Base-by-base conservation (phyloP, 1,140 invertebrate genomes). In the Chrysoperla carnea region DNA sequence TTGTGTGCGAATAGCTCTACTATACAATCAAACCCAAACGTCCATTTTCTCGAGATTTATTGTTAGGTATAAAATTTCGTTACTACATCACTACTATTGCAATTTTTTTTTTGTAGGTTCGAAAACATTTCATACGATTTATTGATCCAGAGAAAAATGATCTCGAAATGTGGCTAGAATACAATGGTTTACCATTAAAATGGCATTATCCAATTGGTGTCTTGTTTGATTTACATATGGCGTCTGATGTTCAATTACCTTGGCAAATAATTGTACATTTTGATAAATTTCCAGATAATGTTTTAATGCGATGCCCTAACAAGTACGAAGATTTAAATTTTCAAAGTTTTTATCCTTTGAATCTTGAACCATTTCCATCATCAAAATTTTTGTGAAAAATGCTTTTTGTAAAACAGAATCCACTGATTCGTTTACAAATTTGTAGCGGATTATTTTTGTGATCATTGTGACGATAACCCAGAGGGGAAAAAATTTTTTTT, bases 131-230 rank as follows among this genome's bases (percentile, higher is more conserved):
- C 63, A 66, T 79, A 43, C 73, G 82, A 46, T 83, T 79, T 58
- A 72, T 93, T 55, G 75, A 80, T 39, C 76, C 78, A 56, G 84
- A 90, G 48, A 78, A 83, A 59, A 73, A 81, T 44, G 79, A 85
- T 37, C 76, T 76, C 55, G 89, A 95, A 60, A 85, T 96, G 72
- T 98, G 93, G 93, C 66, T 98, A 35, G 91, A 97, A 54, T 93
- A 75, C 57, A 88, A 93, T 67, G 88, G 88, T 13, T 78, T 76
- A 45, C 87, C 92, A 8, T 62, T 98, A 12, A 95, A 93, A 65
- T 93, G 91, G 81, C 91, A 98, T 60, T 88, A 91, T 67, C 94
- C 95, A 12, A 88, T 98, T 52, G 95, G 95, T 39, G 80, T 97
- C 23, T 66, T 97, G 5, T 89, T 82, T 67, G 95, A 99, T 66